A percentile compares a stretch with the other conserved stretches of the same genome.
Evolutionary conservation across 2,113 vertebrate genomes (phyloP).

Genomic region (Apodemus speciosus): DNA sequence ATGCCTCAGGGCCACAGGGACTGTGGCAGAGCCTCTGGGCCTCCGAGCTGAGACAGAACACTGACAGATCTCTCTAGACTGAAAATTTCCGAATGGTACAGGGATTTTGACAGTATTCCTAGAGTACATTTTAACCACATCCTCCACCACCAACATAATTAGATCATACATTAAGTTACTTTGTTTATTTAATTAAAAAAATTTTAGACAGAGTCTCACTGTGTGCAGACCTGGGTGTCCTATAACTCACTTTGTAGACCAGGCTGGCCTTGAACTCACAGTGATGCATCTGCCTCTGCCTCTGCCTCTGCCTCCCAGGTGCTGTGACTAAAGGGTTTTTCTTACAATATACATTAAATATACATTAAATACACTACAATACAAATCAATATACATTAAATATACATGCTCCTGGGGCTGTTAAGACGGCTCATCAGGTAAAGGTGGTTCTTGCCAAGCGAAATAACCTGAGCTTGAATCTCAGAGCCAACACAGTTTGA

Average conservation of each 20-base stretch:
- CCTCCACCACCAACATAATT: slow-evolving; percentile 37
- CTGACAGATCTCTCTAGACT: not conserved
- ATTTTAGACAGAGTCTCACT: not conserved
- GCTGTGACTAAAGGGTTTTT: not conserved
- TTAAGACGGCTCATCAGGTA: not conserved
- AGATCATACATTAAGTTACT: not conserved
- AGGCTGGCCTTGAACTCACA: not conserved
- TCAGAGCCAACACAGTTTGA: not conserved
- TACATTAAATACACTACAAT: not conserved
- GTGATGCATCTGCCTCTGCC: not conserved
- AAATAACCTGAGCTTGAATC: not conserved
- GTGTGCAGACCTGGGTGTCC: not conserved
- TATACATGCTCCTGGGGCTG: not conserved
- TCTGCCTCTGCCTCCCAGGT: too few relatives aligned
- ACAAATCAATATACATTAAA: not conserved
- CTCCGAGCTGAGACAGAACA: not conserved
- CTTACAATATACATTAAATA: not conserved
- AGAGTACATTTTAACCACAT: slow-evolving; percentile 15
- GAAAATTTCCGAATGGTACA: not conserved
- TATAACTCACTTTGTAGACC: not conserved
- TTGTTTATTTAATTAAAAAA: not conserved
- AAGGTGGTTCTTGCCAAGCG: not conserved
- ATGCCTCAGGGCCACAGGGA: not conserved
- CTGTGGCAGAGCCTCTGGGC: not conserved
- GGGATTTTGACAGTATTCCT: slow-evolving; percentile 33